Evolutionary conservation across 1,140 invertebrate genomes (phyloP).

Genomic region (Drosophila nasuta): DNA sequence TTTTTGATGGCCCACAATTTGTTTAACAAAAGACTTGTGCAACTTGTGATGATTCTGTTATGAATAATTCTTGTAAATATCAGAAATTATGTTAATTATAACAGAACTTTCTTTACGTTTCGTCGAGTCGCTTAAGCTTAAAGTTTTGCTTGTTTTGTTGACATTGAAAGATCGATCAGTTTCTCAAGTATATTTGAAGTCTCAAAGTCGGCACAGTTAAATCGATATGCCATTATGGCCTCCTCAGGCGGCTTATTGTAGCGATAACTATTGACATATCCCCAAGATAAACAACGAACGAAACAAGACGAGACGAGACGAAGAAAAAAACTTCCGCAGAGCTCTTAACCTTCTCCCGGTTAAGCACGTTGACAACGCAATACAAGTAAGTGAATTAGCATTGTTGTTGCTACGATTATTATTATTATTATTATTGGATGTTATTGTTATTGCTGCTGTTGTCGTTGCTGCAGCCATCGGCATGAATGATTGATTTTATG

Average conservation of each 20-base stretch:
- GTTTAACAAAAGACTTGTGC: conserved; percentile 38
- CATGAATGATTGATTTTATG: conserved; percentile 78
- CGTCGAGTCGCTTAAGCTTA: neutral
- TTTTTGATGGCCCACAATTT: conserved; percentile 10
- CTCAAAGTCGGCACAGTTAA: conserved; percentile 57
- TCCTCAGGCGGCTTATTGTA: conserved; percentile 63
- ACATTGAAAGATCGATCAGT: conserved; percentile 21
- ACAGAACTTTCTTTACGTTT: conserved; percentile 39
- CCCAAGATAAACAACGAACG: conserved; percentile 72
- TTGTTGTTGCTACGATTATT: conserved; percentile 41
- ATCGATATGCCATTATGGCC: conserved; percentile 57
- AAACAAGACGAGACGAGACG: conserved; percentile 24
- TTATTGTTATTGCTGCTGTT: conserved; percentile 28
- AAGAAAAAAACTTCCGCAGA: conserved; percentile 61
- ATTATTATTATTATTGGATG: conserved; percentile 22
- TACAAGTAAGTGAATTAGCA: conserved; percentile 50
- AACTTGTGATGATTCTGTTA: conserved; percentile 18
- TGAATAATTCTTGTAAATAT: conserved; percentile 16
- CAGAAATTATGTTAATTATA: conserved; percentile 34
- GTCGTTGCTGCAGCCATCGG: conserved; percentile 31
- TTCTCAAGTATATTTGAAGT: conserved; percentile 19
- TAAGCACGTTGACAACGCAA: conserved; percentile 49
- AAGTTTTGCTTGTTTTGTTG: neutral
- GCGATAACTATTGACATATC: conserved; percentile 63
- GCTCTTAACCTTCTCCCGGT: conserved; percentile 69